Conservation (phyloP, 2,113 vertebrate species). For the Raja brachyura region DNA sequence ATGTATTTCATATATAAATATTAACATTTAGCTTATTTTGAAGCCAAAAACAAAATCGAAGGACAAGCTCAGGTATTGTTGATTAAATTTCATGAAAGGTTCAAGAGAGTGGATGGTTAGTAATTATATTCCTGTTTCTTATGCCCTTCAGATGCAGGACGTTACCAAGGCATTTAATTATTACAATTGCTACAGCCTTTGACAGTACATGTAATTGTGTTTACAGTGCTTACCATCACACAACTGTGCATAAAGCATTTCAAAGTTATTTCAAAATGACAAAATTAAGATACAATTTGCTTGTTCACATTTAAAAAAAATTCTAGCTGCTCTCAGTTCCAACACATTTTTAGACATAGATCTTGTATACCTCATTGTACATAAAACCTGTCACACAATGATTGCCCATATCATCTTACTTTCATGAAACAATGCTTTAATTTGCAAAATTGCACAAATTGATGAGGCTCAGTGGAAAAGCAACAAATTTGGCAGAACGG, state of each 20-base stretch:
- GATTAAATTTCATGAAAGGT: not conserved
- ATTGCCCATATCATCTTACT: not conserved
- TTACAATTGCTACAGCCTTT: not conserved
- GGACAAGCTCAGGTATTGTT: not conserved
- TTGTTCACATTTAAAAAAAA: not conserved
- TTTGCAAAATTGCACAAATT: not conserved
- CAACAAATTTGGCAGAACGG: too few relatives aligned
- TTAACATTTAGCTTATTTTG: not conserved
- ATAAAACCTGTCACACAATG: not conserved
- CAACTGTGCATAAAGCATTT: not conserved
- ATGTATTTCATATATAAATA: not conserved
- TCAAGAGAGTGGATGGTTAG: not conserved
- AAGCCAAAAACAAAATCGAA: not conserved
- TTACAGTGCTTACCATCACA: not conserved
- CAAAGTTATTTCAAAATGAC: not conserved
- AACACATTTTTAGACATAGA: not conserved
- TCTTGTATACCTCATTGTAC: not conserved
- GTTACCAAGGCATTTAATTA: conserved; percentile 9
- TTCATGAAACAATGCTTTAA: not conserved
- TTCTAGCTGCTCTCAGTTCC: not conserved
- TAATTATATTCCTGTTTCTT: conserved; percentile 1
- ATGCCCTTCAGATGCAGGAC: conserved; percentile 5
- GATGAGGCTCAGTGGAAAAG: not conserved
- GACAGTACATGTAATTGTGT: not conserved
- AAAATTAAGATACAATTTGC: not conserved